phyloP scores from a whole-genome alignment of 2,113 vertebrate genomes.

The Aspiorhynchus laticeps region DNA sequence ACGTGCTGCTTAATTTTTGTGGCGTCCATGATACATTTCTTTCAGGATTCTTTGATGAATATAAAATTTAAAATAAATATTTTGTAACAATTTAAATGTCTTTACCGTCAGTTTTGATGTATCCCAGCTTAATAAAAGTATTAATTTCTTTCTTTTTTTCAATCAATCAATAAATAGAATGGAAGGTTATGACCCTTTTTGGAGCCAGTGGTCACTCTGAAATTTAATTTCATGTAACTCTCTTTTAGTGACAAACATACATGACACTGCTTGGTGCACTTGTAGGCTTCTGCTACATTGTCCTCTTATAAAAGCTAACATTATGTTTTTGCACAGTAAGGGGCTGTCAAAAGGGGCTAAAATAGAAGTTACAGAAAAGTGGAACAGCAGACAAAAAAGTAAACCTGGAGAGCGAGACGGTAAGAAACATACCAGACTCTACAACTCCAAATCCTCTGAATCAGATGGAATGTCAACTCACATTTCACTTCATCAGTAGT shows the following conservation, averaged over 20 bases:
- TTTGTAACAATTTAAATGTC: background rate
- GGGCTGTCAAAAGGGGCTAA: background rate
- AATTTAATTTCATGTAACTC: background rate
- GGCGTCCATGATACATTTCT: background rate
- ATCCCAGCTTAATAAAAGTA: background rate
- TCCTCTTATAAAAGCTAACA: background rate
- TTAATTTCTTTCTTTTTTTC: background rate
- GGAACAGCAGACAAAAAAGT: slow-evolving; percentile 23
- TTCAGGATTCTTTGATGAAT: background rate
- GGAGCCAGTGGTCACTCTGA: background rate
- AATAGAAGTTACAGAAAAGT: background rate
- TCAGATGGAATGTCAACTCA: slow-evolving; percentile 41
- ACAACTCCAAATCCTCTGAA: slow-evolving; percentile 44
- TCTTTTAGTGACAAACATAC: background rate
- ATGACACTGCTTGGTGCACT: background rate
- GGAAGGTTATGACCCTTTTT: background rate
- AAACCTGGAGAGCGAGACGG: background rate
- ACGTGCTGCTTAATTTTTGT: background rate
- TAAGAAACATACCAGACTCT: slow-evolving; percentile 17
- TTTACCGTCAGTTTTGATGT: background rate
- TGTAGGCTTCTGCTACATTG: background rate
- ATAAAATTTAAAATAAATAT: background rate
- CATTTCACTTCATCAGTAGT: slow-evolving; percentile 16
- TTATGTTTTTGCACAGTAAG: background rate
- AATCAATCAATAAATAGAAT: background rate